Evolutionary conservation across 2,113 vertebrate genomes (phyloP).

Genomic region (Heterotis niloticus): DNA sequence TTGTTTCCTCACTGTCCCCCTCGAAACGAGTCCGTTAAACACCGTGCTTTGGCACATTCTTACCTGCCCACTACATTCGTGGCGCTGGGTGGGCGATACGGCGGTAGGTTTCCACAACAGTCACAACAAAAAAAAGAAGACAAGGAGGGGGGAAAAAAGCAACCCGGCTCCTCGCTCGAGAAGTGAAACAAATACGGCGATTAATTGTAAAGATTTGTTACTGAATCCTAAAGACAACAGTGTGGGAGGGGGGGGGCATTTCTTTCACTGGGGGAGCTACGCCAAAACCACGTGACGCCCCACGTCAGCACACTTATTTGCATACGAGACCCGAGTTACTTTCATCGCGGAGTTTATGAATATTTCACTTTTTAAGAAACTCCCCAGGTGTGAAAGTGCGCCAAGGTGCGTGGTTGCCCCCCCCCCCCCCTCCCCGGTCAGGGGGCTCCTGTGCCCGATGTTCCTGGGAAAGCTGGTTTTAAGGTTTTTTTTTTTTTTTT

Average conservation of each 20-base stretch:
- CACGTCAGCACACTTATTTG: slow-evolving; percentile 89
- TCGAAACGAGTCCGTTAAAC: slow-evolving; percentile 21
- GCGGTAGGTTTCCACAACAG: slow-evolving; percentile 43
- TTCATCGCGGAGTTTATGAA: slow-evolving; percentile 56
- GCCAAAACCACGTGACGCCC: slow-evolving; percentile 89
- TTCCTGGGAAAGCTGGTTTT: not conserved
- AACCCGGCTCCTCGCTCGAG: not conserved
- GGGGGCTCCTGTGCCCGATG: not conserved
- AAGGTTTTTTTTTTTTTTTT: no score
- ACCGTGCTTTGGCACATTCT: slow-evolving; percentile 53
- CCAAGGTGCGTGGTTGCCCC: not conserved
- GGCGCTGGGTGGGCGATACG: slow-evolving; percentile 44
- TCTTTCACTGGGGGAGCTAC: slow-evolving; percentile 82
- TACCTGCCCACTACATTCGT: slow-evolving; percentile 59
- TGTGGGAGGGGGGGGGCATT: slow-evolving; percentile 50
- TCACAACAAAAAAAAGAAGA: slow-evolving; percentile 22
- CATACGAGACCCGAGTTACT: slow-evolving; percentile 82
- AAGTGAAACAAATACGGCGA: slow-evolving; percentile 46
- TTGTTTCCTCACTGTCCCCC: slow-evolving; percentile 20
- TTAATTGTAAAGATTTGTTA: slow-evolving; percentile 57
- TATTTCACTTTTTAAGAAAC: not conserved
- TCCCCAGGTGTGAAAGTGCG: not conserved
- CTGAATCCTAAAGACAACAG: slow-evolving; percentile 65
- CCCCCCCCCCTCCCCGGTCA: no score
- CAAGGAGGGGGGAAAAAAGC: no score